Evolutionary conservation across 2,888 invertebrate genomes (phyloP).

Genomic region (Pammene fasciana): DNA sequence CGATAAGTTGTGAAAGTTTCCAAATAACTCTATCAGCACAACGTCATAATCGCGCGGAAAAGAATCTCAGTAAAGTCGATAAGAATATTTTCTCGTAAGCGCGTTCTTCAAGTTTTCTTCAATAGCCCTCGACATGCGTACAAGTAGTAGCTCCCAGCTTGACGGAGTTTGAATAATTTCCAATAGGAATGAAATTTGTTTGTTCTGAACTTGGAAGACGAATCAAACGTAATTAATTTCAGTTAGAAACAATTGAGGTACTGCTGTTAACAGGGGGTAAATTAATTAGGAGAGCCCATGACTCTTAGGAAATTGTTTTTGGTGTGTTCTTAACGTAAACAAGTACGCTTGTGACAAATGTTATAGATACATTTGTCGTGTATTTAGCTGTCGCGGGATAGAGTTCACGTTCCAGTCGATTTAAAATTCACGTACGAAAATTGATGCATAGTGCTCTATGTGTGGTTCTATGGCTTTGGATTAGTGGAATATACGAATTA

Average conservation of each 20-base stretch:
- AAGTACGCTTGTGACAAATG: neutral
- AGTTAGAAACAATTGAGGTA: conserved; percentile 31
- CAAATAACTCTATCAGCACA: conserved; percentile 27
- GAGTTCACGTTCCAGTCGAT: too few species aligned
- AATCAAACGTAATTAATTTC: conserved; percentile 33
- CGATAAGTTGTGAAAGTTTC: conserved; percentile 31
- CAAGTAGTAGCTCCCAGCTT: conserved; percentile 10
- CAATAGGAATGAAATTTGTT: conserved; percentile 32
- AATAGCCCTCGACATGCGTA: conserved; percentile 21
- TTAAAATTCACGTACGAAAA: too few species aligned
- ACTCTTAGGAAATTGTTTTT: conserved; percentile 13
- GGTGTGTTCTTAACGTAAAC: conserved; percentile 3
- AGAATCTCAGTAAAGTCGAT: conserved; percentile 19
- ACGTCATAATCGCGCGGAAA: conserved; percentile 23
- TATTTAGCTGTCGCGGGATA: neutral
- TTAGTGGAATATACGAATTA: too few species aligned
- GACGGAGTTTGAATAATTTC: conserved; percentile 27
- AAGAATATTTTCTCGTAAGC: conserved; percentile 24
- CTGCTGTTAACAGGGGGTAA: conserved; percentile 22
- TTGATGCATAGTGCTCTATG: too few species aligned
- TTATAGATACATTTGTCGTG: neutral
- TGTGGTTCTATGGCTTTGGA: too few species aligned
- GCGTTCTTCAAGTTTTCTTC: neutral
- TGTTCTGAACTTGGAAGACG: conserved; percentile 26
- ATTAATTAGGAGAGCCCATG: conserved; percentile 28